A percentile compares a stretch with the other conserved stretches of the same genome.
phyloP scores from a whole-genome alignment of 2,797 vertebrate genomes.

The Notolepis coatsorum region DNA sequence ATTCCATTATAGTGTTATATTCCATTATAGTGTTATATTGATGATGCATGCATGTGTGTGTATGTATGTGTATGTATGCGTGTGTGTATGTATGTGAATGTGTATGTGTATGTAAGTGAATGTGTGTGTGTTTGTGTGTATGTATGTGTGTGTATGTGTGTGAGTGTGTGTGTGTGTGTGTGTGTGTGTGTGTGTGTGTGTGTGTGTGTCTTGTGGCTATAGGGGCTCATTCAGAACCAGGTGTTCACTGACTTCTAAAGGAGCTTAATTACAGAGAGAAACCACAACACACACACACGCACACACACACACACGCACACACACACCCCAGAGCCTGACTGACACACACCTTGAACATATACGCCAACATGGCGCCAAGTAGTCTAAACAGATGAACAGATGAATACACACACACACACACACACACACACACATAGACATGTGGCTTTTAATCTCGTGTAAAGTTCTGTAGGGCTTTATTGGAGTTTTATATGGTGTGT shows the following conservation, averaged over 20 bases:
- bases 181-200: background rate
- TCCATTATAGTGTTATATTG: too few species aligned
- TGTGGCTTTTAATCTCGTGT: constrained; percentile 41
- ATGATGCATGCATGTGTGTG: background rate
- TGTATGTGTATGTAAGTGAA: background rate
- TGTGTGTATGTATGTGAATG: too few species aligned
- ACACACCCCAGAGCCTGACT: too few species aligned
- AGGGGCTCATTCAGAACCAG: constrained; percentile 71
- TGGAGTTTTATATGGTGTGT: constrained; percentile 41
- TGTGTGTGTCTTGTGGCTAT: constrained; percentile 55
- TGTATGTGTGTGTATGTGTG: constrained; percentile 3
- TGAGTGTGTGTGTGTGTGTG: background rate
- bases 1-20: too few species aligned
- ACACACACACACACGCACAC: constrained; percentile 31
- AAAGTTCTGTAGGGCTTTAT: constrained; percentile 50
- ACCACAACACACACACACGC: constrained; percentile 73
- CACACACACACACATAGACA: constrained; percentile 34
- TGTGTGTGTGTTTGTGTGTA: background rate
- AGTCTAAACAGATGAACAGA: too few species aligned
- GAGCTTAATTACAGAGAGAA: constrained; percentile 69
- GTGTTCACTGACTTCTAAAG: constrained; percentile 73
- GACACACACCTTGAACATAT: too few species aligned
- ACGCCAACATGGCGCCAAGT: too few species aligned
- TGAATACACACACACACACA: constrained; percentile 7
- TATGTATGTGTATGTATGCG: background rate